Evolutionary conservation across 2,113 vertebrate species (phyloP), one percentile per base, ranked within the genome.

Genomic region (Psephotus haematonotus): DNA sequence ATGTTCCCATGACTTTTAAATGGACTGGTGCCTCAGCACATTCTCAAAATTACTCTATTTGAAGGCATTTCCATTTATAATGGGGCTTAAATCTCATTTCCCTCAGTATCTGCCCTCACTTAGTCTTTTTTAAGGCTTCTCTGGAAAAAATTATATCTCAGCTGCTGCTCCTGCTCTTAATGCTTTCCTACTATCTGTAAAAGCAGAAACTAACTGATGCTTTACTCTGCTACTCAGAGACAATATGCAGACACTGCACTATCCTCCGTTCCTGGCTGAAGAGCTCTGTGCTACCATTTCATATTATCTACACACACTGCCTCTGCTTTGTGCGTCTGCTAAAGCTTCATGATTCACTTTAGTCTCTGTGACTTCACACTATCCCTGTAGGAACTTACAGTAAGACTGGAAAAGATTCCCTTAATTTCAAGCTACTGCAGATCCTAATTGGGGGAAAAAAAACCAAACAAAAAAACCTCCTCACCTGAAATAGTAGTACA

Each of bases 51-150:
- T 53, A 82, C 69, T 82, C 69, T 91, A 52, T 92, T 92, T 94
- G 74, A 95, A 94, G 90, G 89, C 52, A 91, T 91, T 93, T 94
- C 80, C 86, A 92, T 89, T 93, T 94, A 94, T 95, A 96, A 96
- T 87, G 93, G 80, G 47, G 57, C 65, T 96, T 96, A 96, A 97
- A 97, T 96, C 77, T 93, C 44, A 95, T 96, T 96, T 96, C 67
- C 69, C 47, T 96, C 90, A 94, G 75, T 96, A 92, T 93, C 88
- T 95, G 43, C 92, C 63, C 57, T 93, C 90, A 92, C 72, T 92
- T 90, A 71, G 60, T 82, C 86, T 86, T 95, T 94, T 97, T 92
- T 94, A 94, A 92, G 81, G 25, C 88, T 90, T 86, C 47, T 69
- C 83, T 1, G 7, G 71, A 47, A 94, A 90, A 91, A 88, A 88